Evolutionary conservation across 2,888 invertebrate genomes (phyloP), one percentile per base, ranked within the genome.

Genomic region (Hydrotaea diabolus): DNA sequence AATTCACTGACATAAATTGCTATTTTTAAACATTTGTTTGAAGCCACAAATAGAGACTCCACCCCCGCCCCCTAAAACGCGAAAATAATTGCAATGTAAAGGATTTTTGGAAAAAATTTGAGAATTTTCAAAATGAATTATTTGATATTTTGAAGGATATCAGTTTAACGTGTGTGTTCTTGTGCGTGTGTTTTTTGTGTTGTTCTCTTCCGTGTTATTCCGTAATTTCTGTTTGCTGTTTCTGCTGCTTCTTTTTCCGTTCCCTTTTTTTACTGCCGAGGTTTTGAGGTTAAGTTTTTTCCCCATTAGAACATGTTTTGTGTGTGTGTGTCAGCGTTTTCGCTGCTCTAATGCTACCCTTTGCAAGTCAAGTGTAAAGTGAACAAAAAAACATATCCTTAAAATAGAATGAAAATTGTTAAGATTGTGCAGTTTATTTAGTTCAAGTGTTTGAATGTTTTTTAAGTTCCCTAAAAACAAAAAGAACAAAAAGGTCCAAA

Each of bases 1-100:
- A 46, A 77, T 84, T 85, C 87, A 86, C 86, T 89, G 88, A 87
- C 87, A 88, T 87, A 88, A 90, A 90, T 87, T 85, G 86, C 88
- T 89, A 90, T 90, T 90, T 90, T 88, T 90, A 89, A 88, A 57
- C 49, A 71, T 46, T 26, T 57, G 26, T 31, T 57, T 53, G 23
- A 26, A 26, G 46, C 7, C 11, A 15, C 2, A 39, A 59, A 74
- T 19, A 59, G 59, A 53, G 53, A 2, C 36, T 36, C 5, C 36
- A 36, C 36, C 8, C 8, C n/a, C n/a, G n/a, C 31, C 31, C 7
- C 7, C 9, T n/a, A 23, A 71, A 46, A 19, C 9, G 46, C 26
- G 66, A n/a, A 62, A 13, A 62, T 15, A 57, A 13, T 62, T 62
- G n/a, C n/a, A 62, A 7, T n/a, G 26, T 31, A 26, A 53, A 36